Evolutionary conservation across 1,140 invertebrate species (phyloP), one percentile per base, ranked within the genome.

Genomic region (Lucilia cuprina): DNA sequence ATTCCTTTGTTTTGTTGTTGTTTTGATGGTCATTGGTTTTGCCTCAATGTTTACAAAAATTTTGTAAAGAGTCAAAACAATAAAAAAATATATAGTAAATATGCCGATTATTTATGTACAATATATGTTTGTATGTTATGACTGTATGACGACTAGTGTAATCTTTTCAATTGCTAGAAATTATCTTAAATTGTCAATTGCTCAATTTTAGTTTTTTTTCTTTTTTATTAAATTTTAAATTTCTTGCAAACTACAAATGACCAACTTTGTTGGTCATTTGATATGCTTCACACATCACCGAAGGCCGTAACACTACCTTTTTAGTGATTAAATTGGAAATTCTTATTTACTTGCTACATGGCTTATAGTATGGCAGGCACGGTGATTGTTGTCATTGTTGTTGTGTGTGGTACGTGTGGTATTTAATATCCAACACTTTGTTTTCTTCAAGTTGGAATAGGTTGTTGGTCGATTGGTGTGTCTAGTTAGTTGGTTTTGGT

Each of bases 251-350:
- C 41, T 41, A 41, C 9, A 55, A 17, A 14, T 80, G 75, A 78
- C 41, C 75, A 70, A 70, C 35, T 47, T 80, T 80, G 77, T 80
- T 80, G 77, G 41, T 80, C 77, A 80, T 80, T 80, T 80, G 77
- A 50, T 80, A 80, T 80, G 77, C 77, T 49, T 80, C 17, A 25
- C 77, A 50, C 77, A 80, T 80, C n/a, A 2, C n/a, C 77, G 77
- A 80, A 80, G 77, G 77, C 77, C 77, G 77, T 80, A 78, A 35
- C 75, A 50, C 77, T 49, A 80, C 47, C 21, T n/a, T n/a, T 19
- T 19, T 47, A 49, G 41, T 77, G n/a, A 49, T 80, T 80, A 49
- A 74, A 74, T 70, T 83, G 82, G 55, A 74, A 74, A 35, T 55
- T 83, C 30, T 25, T 83, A 30, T 30, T 30, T 30, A 41, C 34